Conservation (phyloP, 2,113 vertebrate species). For the Zosterops lateralis region DNA sequence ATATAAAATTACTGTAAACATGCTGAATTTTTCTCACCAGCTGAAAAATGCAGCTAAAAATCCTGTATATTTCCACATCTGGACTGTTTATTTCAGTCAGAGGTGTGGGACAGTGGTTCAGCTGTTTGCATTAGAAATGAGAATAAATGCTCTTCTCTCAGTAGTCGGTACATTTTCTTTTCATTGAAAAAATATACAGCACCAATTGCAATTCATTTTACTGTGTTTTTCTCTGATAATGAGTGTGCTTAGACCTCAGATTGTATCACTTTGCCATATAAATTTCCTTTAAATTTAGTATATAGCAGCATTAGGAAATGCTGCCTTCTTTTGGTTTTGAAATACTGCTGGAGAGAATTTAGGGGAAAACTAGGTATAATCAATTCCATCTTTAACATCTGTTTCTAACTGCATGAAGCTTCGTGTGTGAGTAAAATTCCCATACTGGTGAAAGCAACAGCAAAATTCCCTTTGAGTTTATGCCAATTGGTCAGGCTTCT, state of each 20-base stretch:
- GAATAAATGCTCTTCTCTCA: not conserved
- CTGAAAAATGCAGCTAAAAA: not conserved
- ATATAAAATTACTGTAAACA: not conserved
- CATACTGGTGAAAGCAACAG: not conserved
- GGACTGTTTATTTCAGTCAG: not conserved
- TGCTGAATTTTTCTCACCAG: not conserved
- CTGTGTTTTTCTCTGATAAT: not conserved
- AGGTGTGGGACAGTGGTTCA: not conserved
- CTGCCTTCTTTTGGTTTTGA: not conserved
- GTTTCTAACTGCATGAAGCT: slow-evolving; percentile 3
- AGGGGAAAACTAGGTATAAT: not conserved
- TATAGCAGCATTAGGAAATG: not conserved
- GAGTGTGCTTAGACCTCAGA: not conserved
- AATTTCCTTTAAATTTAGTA: not conserved
- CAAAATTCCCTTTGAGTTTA: slow-evolving; percentile 15
- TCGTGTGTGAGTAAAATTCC: not conserved
- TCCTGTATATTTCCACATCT: not conserved
- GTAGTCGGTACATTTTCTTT: not conserved
- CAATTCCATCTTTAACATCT: slow-evolving; percentile 44
- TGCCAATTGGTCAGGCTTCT: not conserved
- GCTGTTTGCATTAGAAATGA: not conserved
- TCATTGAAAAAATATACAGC: not conserved
- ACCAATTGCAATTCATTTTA: not conserved
- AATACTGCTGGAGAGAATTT: not conserved
- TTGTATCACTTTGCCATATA: not conserved